Conservation (phyloP, 53 echinoderm and acorn worm genomes). For the Echinometra lucunter region DNA sequence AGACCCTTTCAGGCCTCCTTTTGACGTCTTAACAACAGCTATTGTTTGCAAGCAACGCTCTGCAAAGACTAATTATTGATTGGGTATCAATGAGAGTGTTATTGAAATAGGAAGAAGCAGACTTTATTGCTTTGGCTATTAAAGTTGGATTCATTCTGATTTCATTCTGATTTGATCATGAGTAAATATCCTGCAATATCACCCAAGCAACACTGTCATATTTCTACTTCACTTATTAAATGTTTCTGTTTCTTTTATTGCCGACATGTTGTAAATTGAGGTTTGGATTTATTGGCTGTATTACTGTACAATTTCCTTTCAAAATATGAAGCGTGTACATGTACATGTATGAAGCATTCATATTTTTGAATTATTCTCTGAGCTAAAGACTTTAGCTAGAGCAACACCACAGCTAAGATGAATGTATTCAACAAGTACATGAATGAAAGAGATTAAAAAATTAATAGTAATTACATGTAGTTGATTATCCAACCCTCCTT, state of each 20-base stretch:
- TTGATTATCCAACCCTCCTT: background rate
- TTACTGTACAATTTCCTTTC: too few relatives aligned
- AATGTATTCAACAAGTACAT: background rate
- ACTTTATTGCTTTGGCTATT: background rate
- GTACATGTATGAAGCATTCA: background rate
- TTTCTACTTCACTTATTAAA: background rate
- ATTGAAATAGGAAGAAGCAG: background rate
- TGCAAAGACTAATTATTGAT: slow-evolving; percentile 35
- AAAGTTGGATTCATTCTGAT: background rate
- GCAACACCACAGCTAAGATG: background rate
- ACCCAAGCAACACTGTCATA: background rate
- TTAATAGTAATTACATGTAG: background rate
- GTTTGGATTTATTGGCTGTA: too few relatives aligned
- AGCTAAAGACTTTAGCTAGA: background rate
- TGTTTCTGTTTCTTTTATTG: too few relatives aligned
- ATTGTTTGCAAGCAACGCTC: slow-evolving; percentile 52
- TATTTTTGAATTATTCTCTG: background rate
- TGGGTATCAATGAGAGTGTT: background rate
- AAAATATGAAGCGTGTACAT: too few relatives aligned
- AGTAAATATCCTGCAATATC: background rate
- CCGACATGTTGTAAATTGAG: too few relatives aligned
- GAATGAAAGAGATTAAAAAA: too few relatives aligned
- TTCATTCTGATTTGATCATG: too few relatives aligned
- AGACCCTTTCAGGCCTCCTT: background rate
- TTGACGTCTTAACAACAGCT: slow-evolving; percentile 22